Conservation (phyloP, 2,888 invertebrate genomes). For the Eilema caniola region DNA sequence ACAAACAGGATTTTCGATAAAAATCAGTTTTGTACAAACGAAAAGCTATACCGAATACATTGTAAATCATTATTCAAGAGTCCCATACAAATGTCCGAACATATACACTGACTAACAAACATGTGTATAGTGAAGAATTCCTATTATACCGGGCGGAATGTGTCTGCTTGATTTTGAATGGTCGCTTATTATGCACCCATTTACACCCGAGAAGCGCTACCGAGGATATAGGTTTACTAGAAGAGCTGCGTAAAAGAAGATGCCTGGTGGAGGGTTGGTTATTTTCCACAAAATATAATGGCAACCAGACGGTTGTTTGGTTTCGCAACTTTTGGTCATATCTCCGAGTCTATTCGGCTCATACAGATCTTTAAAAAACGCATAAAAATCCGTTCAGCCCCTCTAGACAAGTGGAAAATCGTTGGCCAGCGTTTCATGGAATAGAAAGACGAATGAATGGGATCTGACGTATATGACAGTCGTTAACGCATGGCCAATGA, state of each 20-base stretch:
- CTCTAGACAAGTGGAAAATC: no score
- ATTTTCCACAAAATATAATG: no score
- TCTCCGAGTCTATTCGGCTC: not conserved
- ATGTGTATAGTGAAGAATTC: conserved; percentile 80
- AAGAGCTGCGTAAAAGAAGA: conserved; percentile 13
- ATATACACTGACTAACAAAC: conserved; percentile 72
- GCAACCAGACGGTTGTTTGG: no score
- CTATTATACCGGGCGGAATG: conserved; percentile 82
- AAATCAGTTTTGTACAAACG: conserved; percentile 50
- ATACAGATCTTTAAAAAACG: no score
- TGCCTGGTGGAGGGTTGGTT: no score
- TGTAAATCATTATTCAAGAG: conserved; percentile 83
- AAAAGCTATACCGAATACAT: conserved; percentile 63
- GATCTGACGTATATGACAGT: no score
- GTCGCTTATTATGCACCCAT: conserved; percentile 86
- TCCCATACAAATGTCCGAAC: conserved; percentile 81
- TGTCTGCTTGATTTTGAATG: conserved; percentile 84
- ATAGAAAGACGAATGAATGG: no score
- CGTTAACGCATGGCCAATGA: no score
- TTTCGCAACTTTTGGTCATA: not conserved
- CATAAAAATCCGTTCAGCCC: no score
- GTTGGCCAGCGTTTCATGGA: no score
- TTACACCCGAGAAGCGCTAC: conserved; percentile 75
- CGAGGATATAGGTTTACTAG: conserved; percentile 37
- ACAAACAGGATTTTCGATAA: conserved; percentile 43